Conservation (phyloP, 37 sponge, comb jelly and placozoan species). For the Cladorhizidae sp. region DNA sequence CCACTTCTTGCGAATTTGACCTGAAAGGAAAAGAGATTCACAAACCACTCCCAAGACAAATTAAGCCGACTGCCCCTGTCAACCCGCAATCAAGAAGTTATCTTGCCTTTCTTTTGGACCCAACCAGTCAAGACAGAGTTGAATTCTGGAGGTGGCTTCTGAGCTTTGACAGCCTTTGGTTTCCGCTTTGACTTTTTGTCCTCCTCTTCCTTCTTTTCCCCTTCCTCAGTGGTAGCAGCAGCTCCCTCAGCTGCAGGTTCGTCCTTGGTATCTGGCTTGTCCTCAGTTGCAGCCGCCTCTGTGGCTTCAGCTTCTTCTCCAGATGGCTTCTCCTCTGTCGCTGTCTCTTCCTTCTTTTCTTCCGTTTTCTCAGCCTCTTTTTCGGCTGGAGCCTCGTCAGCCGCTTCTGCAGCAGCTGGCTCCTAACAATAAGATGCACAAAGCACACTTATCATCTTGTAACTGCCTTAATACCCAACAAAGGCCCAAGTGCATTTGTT, state of each 20-base stretch:
- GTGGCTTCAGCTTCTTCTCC: background rate
- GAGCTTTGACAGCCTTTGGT: constrained; percentile 8
- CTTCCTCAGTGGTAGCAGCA: background rate
- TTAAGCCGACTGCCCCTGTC: no score
- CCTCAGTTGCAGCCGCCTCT: constrained; percentile 11
- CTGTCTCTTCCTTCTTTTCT: background rate
- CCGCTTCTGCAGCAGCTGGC: background rate
- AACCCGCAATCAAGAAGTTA: no score
- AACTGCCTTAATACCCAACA: no score
- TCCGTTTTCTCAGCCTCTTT: constrained; percentile 12
- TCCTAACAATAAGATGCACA: no score
- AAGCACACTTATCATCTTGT: no score
- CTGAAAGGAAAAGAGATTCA: background rate
- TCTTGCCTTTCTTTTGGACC: constrained; percentile 25
- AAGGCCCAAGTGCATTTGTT: no score
- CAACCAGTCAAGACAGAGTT: constrained; percentile 19
- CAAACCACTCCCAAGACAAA: no score
- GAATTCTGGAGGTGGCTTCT: constrained; percentile 35
- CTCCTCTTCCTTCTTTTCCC: constrained; percentile 17
- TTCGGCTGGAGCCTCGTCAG: constrained; percentile 16
- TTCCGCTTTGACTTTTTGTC: constrained; percentile 13
- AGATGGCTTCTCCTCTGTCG: constrained; percentile 15
- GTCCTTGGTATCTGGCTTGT: constrained; percentile 3
- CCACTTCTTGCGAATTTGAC: constrained; percentile 41
- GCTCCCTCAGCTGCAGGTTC: background rate